Evolutionary conservation across 2,113 vertebrate species (phyloP), one percentile per base, ranked within the genome.

Genomic region (Bufo bufo): DNA sequence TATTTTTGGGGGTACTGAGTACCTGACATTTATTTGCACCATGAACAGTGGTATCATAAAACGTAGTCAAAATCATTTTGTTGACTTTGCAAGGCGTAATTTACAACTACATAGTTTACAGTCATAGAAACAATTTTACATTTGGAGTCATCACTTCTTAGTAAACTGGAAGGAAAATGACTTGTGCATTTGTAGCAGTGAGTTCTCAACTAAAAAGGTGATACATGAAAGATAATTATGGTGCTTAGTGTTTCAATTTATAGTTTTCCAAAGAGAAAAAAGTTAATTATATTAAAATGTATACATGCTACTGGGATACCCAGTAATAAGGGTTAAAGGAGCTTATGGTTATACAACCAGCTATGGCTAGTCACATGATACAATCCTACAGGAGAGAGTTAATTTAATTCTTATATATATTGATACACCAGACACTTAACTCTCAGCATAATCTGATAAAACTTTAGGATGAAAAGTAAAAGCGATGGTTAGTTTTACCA

Each of bases 21-120:
- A 54, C 13, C 47, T 54, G 50, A 65, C 19, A 71, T 84, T 54
- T 71, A 84, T 84, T 69, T 54, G 63, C 17, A 47, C 63, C 58
- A 47, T 63, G 43, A 61, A 20, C 6, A 63, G 33, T 63, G 43
- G 33, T 17, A 63, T 65, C 59, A 14, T 65, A 82, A 49, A 82
- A 82, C 65, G 33, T 13, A 11, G 59, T 3, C 43, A 20, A 59
- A 20, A 49, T 81, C 13, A 43, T 33, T 58, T 45, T 45, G 9
- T 61, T 45, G n/a, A 9, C 17, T 65, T 49, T 13, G 77, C 56
- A 50, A 10, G 12, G 10, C 50, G 16, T 4, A 54, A 56, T 78
- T 78, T 78, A 78, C 17, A 20, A 50, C 50, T 23, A 20, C 50
- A 12, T 78, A 7, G 20, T 78, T 56, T 19, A 23, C 33, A 52